Evolutionary conservation across 2,113 vertebrate species (phyloP), one percentile per base, ranked within the genome.

Genomic region (Monarcha castaneiventris): DNA sequence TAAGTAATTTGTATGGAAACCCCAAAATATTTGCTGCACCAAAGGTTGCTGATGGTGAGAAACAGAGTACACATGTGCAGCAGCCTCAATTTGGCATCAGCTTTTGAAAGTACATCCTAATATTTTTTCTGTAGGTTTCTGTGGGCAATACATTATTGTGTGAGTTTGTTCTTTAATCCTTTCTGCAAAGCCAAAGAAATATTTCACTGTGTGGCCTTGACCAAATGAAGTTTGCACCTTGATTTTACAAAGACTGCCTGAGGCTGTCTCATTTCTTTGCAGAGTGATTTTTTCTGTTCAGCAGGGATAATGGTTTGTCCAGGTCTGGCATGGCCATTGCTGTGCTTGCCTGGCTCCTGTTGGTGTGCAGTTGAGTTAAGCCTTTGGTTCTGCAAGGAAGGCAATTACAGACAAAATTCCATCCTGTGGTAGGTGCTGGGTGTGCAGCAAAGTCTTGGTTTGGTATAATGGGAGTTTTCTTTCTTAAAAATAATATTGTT

Each of bases 401-500:
- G 75, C 83, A 77, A 1, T 46, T 75, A 8, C 4, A 72, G 61
- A 35, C 56, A 72, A 6, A 19, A 58, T 56, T 52, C 64, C 66
- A 48, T 84, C 91, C 77, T 78, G 69, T 71, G 64, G 26, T 72
- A 26, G 76, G 20, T 46, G 63, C 88, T 83, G 88, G 51, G 48
- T 87, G 94, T 76, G 82, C 71, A 79, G 84, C 62, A 7, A n/a
- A 30, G 26, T 33, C 66, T 71, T 81, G 83, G 66, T 91, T 87
- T 87, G 81, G 43, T 82, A 17, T 9, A 58, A 72, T 13, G 78
- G 85, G 77, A 73, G 71, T 95, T 94, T 78, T 91, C 74, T 81
- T 96, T 85, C 77, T 68, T 39, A 89, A 93, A 37, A 94, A 94
- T 75, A 94, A 91, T 94, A 96, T 93, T 93, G 58, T 95, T 92